These are phyloP conservation scores for Cynopterus sphinx DNA, from an alignment of 2,797 vertebrate species.

Conservation along the genomic window DNA sequence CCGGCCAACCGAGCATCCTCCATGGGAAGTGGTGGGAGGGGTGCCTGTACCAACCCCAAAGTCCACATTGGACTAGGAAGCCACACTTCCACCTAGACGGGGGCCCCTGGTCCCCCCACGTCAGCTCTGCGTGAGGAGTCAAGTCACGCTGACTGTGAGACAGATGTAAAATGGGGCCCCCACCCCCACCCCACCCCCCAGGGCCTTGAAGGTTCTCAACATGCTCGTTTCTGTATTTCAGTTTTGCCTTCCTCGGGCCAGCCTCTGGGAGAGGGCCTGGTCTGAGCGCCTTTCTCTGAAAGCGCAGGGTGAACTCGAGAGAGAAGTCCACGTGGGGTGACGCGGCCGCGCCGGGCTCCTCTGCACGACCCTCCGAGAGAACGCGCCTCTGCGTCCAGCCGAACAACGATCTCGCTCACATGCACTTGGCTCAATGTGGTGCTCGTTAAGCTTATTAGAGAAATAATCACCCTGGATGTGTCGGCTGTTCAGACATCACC, in stretches of 20 bases:
- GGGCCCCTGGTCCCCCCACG: rapidly evolving
- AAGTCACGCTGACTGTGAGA: constrained; percentile 67
- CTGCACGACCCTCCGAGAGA: not conserved
- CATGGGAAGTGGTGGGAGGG: not conserved
- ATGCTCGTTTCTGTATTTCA: constrained; percentile 55
- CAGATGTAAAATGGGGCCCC: constrained; percentile 77
- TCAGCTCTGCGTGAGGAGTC: constrained; percentile 34
- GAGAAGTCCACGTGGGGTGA: constrained; percentile 36
- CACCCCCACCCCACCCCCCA: not conserved
- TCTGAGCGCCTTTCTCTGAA: constrained; percentile 46
- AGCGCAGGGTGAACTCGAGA: constrained; percentile 47
- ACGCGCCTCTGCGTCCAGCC: not conserved
- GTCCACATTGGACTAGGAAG: not conserved
- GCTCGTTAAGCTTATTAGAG: constrained; percentile 67
- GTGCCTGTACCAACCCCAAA: not conserved
- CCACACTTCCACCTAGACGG: rapidly evolving
- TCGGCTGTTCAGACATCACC: constrained; percentile 29
- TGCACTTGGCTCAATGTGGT: constrained; percentile 55
- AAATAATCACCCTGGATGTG: constrained; percentile 28
- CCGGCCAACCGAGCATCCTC: rapidly evolving
- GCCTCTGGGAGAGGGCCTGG: constrained; percentile 9
- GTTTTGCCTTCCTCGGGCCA: constrained; percentile 46
- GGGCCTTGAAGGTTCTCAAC: constrained; percentile 39
- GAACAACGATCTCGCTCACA: constrained; percentile 63
- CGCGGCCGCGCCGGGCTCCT: constrained; percentile 42